Base-by-base conservation (phyloP, 2,888 invertebrate genomes). In the Archips xylosteana region DNA sequence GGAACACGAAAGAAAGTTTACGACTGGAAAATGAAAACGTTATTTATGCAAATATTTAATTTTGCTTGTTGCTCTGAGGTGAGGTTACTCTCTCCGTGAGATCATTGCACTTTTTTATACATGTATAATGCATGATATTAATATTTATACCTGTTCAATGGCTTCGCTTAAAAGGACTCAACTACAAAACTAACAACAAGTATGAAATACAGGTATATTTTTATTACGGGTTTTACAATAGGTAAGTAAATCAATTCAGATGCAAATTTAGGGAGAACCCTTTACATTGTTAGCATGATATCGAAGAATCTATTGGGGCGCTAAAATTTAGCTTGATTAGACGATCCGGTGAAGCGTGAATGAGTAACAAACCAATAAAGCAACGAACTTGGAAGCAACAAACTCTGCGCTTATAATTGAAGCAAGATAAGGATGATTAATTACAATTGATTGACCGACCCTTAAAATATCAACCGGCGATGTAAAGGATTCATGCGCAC, bases 41-140 rank as follows among this genome's bases (percentile, higher is more conserved):
- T 67, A 67, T 67, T 62, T 67, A 67, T 67, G 62, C 62, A 72
- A 72, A 67, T 57, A 63, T 59, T 47, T 47, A 42, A 72, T 68
- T 67, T 62, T 62, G 67, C 62, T 72, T 47, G 36, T 57, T 71
- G 39, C 57, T 39, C 6, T 36, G 65, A 47, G 62, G 45, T 71
- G 45, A 47, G 57, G 61, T 66, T 39, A 51, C 32, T 65, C 0
- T 6, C 5, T 45, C 34, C 15, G 13, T 3, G 42, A 23, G 12
- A 42, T 23, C 4, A 23, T 45, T 62, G 62, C 62, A 32, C 45
- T 45, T 62, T 62, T 45, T 39, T 8, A 23, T 23, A 23, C 13
- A 39, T 15, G 3, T 39, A 23, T 9, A n/a, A 23, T 57, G 13
- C 9, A 23, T 23, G 3, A 32, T 13, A 49, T n/a, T 49, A n/a